Evolutionary conservation across 2,888 invertebrate genomes (phyloP), one percentile per base, ranked within the genome.

Genomic region (Spodoptera littoralis): DNA sequence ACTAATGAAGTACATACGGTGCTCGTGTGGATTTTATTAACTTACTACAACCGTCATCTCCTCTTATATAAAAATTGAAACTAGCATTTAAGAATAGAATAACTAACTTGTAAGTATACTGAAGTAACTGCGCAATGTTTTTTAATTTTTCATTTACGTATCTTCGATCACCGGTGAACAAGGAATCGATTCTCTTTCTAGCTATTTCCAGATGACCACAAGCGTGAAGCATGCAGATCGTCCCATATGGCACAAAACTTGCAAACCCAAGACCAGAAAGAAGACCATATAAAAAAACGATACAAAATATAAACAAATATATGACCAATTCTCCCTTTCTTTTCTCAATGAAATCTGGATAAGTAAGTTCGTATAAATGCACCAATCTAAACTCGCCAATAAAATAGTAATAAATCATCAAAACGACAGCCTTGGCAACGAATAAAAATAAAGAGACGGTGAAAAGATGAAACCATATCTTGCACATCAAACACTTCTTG

Each of bases 131-230:
- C 3, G 69, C 54, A 43, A 74, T 70, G 22, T 64, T 30, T 8
- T 61, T 57, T 3, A 71, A 54, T 11, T 61, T 60, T 27, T 59
- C 41, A 6, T 44, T 44, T 9, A 59, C 46, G 11, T 65, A 49
- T 12, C 46, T 24, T 12, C 47, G 3, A 44, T 52, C 45, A 36
- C 12, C 22, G 24, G 43, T n/a, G 61, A 56, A 72, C 42, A 76
- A 49, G 6, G 27, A 47, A 3, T 63, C 43, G 2, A 64, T 59
- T 42, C 46, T 49, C 12, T 22, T 67, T 41, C 48, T 66, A 1
- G 66, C 52, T 3, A 75, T 52, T 13, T 77, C 77, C 27, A 78
- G 42, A 48, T 77, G 72, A 0, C 70, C 69, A 45, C 70, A 70
- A 0, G 70, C 65, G 22, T 78, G 77, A 0, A 72, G 27, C 65